Evolutionary conservation across 1,140 invertebrate genomes (phyloP).

Genomic region (Portunus trituberculatus): DNA sequence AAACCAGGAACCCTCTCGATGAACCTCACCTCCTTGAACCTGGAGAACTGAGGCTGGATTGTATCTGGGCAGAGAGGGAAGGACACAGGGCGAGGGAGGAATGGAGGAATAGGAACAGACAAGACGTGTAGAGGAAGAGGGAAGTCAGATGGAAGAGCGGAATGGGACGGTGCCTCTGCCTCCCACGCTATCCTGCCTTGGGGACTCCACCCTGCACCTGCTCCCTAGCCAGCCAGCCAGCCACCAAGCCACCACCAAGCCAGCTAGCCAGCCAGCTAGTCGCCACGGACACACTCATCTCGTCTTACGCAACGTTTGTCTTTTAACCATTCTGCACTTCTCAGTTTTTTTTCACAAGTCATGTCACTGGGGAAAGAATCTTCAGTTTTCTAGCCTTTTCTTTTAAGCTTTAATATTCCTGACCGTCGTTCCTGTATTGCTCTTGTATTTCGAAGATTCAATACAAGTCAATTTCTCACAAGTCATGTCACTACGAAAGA

Average conservation of each 20-base stretch:
- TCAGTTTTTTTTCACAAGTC: neutral
- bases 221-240: too few relatives aligned
- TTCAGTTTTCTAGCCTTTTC: neutral
- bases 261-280: neutral
- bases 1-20: neutral
- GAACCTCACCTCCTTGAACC: neutral
- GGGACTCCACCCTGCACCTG: conserved; percentile 6
- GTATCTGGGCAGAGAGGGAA: neutral
- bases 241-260: too few relatives aligned
- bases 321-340: neutral
- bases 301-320: neutral
- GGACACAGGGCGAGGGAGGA: neutral
- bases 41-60: neutral
- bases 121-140: neutral
- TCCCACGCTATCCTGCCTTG: neutral
- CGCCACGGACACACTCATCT: neutral
- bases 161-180: neutral
- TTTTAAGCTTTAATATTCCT: neutral
- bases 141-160: neutral
- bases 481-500: too few relatives aligned
- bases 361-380: neutral
- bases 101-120: neutral
- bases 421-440: neutral
- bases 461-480: too few relatives aligned
- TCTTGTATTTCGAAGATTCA: too few relatives aligned